phyloP scores from a whole-genome alignment of 2,888 invertebrate genomes.

The Callosobruchus maculatus region DNA sequence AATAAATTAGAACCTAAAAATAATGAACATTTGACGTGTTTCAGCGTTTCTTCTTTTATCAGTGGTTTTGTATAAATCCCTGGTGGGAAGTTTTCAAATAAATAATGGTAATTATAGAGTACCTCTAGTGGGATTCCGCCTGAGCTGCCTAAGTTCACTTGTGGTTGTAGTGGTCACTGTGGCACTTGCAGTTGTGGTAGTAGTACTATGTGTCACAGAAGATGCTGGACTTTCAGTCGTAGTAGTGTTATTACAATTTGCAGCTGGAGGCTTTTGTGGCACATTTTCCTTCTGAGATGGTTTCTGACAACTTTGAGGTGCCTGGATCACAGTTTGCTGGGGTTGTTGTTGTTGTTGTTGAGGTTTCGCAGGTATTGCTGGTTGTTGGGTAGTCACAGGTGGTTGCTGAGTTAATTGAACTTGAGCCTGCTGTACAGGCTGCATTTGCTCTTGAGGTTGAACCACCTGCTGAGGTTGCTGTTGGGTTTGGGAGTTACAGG shows the following conservation, averaged over 20 bases:
- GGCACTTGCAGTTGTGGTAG: constrained; percentile 8
- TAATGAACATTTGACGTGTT: too few species aligned
- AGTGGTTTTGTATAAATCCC: too few species aligned
- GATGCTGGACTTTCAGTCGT: constrained; percentile 26
- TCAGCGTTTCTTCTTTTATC: too few species aligned
- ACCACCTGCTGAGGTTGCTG: constrained; percentile 2
- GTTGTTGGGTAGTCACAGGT: constrained; percentile 47
- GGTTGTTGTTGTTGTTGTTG: too few species aligned
- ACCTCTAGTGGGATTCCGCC: constrained; percentile 32
- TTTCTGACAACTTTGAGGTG: too few species aligned
- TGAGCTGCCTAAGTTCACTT: constrained; percentile 38
- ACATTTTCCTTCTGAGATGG: constrained; percentile 17
- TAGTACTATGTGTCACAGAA: neutral
- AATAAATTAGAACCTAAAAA: too few species aligned
- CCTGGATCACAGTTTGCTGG: too few species aligned
- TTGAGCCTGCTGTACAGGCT: neutral
- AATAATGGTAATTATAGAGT: constrained; percentile 11
- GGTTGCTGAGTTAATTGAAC: constrained; percentile 46
- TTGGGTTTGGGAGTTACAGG: neutral
- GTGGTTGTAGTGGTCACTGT: constrained; percentile 25
- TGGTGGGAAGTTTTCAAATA: too few species aligned
- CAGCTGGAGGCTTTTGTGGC: constrained; percentile 9
- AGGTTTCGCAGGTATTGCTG: too few species aligned
- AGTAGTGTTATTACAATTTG: constrained; percentile 32
- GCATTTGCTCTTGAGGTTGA: neutral